These are phyloP conservation scores for Incurvaria masculella DNA, from an alignment of 2,888 invertebrate species.

Conservation along the genomic window DNA sequence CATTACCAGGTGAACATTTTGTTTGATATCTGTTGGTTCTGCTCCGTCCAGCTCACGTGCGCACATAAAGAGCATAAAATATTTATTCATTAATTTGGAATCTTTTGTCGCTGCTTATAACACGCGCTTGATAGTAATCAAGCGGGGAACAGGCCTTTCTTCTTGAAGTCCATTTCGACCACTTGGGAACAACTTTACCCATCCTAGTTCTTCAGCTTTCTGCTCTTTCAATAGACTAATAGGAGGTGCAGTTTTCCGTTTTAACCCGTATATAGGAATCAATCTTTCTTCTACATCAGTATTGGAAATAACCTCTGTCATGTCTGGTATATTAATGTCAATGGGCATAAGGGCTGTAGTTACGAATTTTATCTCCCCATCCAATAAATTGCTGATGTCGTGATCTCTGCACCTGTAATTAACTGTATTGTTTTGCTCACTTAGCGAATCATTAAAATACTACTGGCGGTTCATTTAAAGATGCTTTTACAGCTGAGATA, in stretches of 20 bases:
- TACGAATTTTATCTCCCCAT: neutral
- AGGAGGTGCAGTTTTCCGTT: conserved; percentile 2
- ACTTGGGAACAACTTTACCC: conserved; percentile 1
- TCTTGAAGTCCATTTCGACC: neutral
- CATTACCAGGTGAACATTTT: neutral
- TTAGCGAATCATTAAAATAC: neutral
- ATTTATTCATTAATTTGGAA: neutral
- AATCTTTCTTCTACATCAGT: neutral
- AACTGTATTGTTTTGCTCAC: neutral
- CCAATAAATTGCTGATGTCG: neutral
- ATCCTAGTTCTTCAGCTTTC: conserved; percentile 8
- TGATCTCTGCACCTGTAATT: neutral
- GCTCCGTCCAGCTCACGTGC: neutral
- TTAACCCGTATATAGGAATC: neutral
- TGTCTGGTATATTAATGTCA: neutral
- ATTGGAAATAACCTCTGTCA: neutral
- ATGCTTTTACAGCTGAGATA: neutral
- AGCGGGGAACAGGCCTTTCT: neutral
- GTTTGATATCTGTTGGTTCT: neutral
- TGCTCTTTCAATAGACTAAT: conserved; percentile 1
- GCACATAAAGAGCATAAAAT: conserved; percentile 1
- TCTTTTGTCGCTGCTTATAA: conserved; percentile 1
- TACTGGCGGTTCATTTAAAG: neutral
- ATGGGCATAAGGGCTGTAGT: conserved; percentile 1
- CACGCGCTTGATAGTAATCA: conserved; percentile 1